Base-by-base conservation (phyloP, 1,140 invertebrate species). In the Teleopsis dalmanni region DNA sequence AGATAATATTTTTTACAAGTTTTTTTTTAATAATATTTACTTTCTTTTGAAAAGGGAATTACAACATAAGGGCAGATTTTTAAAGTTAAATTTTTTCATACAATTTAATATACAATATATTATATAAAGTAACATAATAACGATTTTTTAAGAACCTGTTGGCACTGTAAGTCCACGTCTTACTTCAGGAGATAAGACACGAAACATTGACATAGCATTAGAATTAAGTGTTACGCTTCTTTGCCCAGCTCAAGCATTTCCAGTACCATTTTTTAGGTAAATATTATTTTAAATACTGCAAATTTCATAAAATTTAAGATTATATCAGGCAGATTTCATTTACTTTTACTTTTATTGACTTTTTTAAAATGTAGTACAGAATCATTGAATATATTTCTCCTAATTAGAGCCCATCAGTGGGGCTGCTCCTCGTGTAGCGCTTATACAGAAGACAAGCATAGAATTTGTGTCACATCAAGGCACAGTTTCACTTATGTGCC, bases 201-300 rank as follows among this genome's bases (percentile, higher is more conserved):
- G 65, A 10, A 64, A 70, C 36, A 47, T 72, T 5, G 53, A 38
- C 18, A 53, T 64, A 7, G 37, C 52, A 19, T 37, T 54, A 53
- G 44, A 55, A 48, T 50, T 51, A 7, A 60, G 59, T 59, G 60
- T 67, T 19, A 71, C 76, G 42, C 57, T 83, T 3, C 73, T 83
- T 26, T 87, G 84, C 64, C 78, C 80, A 25, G 83, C 81, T 51
- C 81, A 83, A 70, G 80, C 80, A 21, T 83, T 72, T 65, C 82
- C 82, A 14, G 74, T 81, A 48, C 81, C 82, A 16, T 73, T 76
- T 56, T 79, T 78, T 76, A 81, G 82, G 79, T 81, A 78, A 77
- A 70, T 3, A 5, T 5, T 37, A 19, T 14, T 34, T 34, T 34
- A 16, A 16, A 14, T 34, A 37, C 22, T 37, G 22, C 36, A 18